phyloP scores from a whole-genome alignment of 30 jellyfish, hydroid and myxozoan genomes.

The Mastigias papua region DNA sequence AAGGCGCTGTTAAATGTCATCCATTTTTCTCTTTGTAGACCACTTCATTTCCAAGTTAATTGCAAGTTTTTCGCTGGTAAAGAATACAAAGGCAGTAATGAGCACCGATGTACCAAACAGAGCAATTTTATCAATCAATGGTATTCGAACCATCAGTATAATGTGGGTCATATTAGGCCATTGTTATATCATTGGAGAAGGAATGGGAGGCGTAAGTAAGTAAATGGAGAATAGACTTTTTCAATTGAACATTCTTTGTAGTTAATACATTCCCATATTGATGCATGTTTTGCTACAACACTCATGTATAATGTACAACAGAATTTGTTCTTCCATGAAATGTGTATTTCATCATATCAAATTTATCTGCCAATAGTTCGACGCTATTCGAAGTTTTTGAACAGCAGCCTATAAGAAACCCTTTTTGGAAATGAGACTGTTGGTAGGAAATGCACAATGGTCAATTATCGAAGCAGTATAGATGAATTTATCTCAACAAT shows the following conservation, averaged over 20 bases:
- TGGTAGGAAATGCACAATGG: no score
- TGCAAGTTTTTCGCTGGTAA: conserved; percentile 81
- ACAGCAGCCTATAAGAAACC: no score
- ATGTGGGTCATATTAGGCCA: conserved; percentile 95
- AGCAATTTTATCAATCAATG: conserved; percentile 86
- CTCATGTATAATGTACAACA: no score
- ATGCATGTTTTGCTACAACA: no score
- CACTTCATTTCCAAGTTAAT: neutral
- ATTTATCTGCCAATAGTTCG: no score
- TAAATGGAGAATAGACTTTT: neutral
- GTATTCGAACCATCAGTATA: conserved; percentile 90
- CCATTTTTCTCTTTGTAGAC: neutral
- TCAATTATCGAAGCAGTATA: no score
- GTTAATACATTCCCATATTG: no score
- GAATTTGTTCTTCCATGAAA: no score
- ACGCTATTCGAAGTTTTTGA: no score
- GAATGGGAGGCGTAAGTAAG: conserved; percentile 44
- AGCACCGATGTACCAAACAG: conserved; percentile 77
- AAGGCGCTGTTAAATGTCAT: no score
- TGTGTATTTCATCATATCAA: no score
- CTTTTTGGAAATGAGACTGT: no score
- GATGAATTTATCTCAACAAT: neutral
- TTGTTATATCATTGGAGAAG: conserved; percentile 34
- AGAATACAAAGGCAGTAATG: conserved; percentile 70
- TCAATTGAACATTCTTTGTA: neutral